Conservation (phyloP, 2,797 vertebrate genomes). For the Bufotes viridis region DNA sequence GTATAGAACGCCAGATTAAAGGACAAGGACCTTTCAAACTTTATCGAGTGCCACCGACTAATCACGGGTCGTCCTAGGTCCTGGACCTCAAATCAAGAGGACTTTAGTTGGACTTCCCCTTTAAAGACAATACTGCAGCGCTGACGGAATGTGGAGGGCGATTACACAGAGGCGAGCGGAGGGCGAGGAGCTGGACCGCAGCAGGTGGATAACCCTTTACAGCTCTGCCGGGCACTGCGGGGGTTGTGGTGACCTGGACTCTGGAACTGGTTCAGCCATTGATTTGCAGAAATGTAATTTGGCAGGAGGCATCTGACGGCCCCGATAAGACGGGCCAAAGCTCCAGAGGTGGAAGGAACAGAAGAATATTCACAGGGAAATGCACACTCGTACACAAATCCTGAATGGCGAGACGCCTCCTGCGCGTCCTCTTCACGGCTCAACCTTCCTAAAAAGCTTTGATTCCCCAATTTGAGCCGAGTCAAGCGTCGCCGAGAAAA, state of each 20-base stretch:
- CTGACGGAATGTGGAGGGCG: neutral
- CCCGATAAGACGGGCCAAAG: conserved; percentile 52
- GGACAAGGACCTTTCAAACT: too few relatives aligned
- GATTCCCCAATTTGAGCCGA: conserved; percentile 50
- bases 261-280: conserved; percentile 56
- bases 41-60: too few relatives aligned
- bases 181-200: too few relatives aligned
- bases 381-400: conserved; percentile 28
- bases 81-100: neutral
- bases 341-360: conserved; percentile 32
- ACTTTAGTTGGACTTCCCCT: neutral
- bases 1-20: too few relatives aligned
- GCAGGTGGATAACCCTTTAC: neutral
- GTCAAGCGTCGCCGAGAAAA: conserved; percentile 32
- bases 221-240: conserved; percentile 19
- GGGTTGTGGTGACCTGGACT: conserved; percentile 31
- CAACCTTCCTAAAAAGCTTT: conserved; percentile 49
- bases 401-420: neutral
- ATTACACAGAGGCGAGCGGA: neutral
- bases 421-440: conserved; percentile 15
- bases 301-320: conserved; percentile 56
- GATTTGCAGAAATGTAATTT: conserved; percentile 59
- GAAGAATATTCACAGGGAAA: conserved; percentile 37
- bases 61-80: neutral
- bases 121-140: neutral